Base-by-base conservation (phyloP, 2,797 vertebrate species). In the Lerista edwardsae region DNA sequence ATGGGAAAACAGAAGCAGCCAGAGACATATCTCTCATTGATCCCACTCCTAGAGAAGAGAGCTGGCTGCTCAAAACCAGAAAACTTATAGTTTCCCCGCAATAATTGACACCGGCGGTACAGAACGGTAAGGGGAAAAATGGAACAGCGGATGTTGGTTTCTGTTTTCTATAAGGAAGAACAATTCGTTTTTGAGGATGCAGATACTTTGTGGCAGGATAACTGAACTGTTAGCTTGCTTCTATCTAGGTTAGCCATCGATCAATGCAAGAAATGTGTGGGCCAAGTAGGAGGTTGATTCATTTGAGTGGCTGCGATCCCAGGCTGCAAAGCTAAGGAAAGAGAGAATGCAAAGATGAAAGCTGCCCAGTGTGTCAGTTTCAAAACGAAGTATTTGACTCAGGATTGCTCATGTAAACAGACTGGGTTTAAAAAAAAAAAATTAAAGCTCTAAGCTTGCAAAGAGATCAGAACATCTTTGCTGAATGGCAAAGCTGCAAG, bases 361-460 rank as follows among this genome's bases (percentile, higher is more conserved):
- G 90, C 61, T 86, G 31, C 57, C 61, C 65, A 89, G 62, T 27
- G 19, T 87, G 87, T 90, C 79, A 83, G 41, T 59, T 89, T 8
- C 78, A 90, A 91, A 91, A 72, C 39, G 86, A 86, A 85, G 75
- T 68, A 74, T 91, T 90, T 91, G 82, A 85, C 72, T 86, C 72
- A 44, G 25, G 36, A 62, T 75, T 82, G 69, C 57, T 91, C 83
- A 89, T 44, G 62, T 86, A 89, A 91, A 90, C 59, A 91, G 31
- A 73, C 41, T 51, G 29, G 67, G 39, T 73, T 82, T 72, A 39
- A 44, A 55, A 65, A 75, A 76, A 44, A 87, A 44, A 55, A 55
- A 61, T 68, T 73, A 55, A 88, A 41, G 84, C 71, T 76, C 71
- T 85, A 34, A 17, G 44, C 47, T 87, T 51, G 34, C 75, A 85